Evolutionary conservation across 2,888 invertebrate genomes (phyloP).

Genomic region (Brenthis hecate): DNA sequence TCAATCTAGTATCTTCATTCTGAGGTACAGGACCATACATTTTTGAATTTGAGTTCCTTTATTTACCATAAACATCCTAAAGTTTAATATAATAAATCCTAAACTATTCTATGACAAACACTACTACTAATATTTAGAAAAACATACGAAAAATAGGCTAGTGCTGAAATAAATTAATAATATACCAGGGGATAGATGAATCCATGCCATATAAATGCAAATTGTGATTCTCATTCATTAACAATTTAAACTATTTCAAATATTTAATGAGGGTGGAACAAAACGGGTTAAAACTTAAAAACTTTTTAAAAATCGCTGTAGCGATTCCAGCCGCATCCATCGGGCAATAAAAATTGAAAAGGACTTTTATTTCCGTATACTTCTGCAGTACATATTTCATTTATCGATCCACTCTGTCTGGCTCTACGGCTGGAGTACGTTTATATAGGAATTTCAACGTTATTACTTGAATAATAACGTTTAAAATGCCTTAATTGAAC

Average conservation of each 20-base stretch:
- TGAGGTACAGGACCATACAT: too few relatives aligned
- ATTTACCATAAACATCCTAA: too few relatives aligned
- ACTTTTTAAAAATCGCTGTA: constrained; percentile 13
- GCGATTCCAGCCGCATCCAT: background rate
- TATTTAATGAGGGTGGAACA: background rate
- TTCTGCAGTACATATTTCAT: constrained; percentile 31
- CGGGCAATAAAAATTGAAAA: constrained; percentile 13
- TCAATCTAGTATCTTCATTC: too few relatives aligned
- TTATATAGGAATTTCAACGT: background rate
- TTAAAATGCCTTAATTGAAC: background rate
- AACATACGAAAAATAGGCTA: too few relatives aligned
- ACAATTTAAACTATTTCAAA: constrained; percentile 4
- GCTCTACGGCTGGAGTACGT: background rate
- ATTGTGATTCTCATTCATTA: background rate
- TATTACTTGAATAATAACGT: background rate
- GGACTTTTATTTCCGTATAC: constrained; percentile 28
- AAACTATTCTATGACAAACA: too few relatives aligned
- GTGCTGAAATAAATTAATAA: background rate
- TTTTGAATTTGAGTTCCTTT: too few relatives aligned
- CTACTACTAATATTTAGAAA: too few relatives aligned
- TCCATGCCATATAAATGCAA: background rate
- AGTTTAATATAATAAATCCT: too few relatives aligned
- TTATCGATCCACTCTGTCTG: constrained; percentile 34
- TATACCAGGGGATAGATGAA: background rate
- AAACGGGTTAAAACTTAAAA: background rate